Percentiles rank a stretch among this genome's conserved stretches.
Conservation (phyloP, 2,113 vertebrate species). For the Glaucomys volans region DNA sequence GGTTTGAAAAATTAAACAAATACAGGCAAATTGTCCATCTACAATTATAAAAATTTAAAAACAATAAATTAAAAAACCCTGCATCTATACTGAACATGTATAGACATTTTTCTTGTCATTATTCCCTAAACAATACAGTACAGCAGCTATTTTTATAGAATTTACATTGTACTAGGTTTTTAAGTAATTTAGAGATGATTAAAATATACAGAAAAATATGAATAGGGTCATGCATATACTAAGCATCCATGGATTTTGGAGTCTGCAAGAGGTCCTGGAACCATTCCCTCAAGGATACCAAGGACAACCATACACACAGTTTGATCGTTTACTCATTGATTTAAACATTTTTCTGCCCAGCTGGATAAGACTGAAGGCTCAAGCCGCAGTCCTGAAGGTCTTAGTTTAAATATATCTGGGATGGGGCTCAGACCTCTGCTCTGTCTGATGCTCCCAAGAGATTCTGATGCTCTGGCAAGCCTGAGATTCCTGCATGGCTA, state of each 20-base stretch:
- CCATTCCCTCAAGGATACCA: background rate
- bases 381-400: background rate
- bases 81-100: background rate
- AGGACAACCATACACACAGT: background rate
- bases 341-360: background rate
- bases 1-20: too few relatives aligned
- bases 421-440: background rate
- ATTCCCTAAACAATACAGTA: background rate
- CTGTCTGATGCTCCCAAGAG: background rate
- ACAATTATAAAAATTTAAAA: too few relatives aligned
- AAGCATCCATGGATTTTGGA: background rate
- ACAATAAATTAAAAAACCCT: too few relatives aligned
- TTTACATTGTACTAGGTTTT: background rate
- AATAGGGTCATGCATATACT: background rate
- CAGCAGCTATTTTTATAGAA: background rate
- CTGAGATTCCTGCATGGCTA: background rate
- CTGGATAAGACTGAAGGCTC: background rate
- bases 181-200: background rate
- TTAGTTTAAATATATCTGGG: background rate
- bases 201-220: background rate
- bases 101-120: background rate
- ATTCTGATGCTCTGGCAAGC: background rate
- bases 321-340: background rate
- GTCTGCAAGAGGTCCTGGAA: background rate
- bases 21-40: too few relatives aligned